Conservation (phyloP, 2,888 invertebrate species). For the Elgonia sp. region DNA sequence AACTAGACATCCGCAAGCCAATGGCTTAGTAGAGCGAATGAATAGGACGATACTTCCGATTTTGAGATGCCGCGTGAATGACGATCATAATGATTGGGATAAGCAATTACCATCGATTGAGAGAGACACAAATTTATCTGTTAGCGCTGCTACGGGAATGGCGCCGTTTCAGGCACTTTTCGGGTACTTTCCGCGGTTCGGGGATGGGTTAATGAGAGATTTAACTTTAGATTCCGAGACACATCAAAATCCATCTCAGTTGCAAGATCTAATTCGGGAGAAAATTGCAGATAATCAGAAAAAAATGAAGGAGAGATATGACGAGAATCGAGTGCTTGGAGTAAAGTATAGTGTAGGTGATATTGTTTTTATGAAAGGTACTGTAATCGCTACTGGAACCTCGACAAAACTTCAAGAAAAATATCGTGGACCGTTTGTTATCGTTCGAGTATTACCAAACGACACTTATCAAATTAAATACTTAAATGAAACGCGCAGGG, state of each 20-base stretch:
- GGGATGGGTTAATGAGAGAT: constrained; percentile 17
- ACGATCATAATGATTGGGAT: constrained; percentile 31
- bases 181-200: constrained; percentile 20
- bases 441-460: too few species aligned
- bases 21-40: constrained; percentile 59
- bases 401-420: too few species aligned
- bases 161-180: constrained; percentile 26
- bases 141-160: constrained; percentile 15
- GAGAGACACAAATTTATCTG: constrained; percentile 1
- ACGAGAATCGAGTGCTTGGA: too few species aligned
- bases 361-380: too few species aligned
- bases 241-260: constrained; percentile 10
- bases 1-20: constrained; percentile 71
- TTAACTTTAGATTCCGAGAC: background rate
- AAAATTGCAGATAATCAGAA: too few species aligned
- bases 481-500: too few species aligned
- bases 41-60: constrained; percentile 33
- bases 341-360: too few species aligned
- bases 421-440: too few species aligned
- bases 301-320: too few species aligned
- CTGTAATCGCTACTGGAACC: too few species aligned
- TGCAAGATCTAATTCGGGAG: background rate
- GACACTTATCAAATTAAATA: too few species aligned
- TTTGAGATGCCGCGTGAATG: constrained; percentile 8
- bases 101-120: background rate